phyloP scores from a whole-genome alignment of 2,113 vertebrate species.

The Heterochromis multidens region DNA sequence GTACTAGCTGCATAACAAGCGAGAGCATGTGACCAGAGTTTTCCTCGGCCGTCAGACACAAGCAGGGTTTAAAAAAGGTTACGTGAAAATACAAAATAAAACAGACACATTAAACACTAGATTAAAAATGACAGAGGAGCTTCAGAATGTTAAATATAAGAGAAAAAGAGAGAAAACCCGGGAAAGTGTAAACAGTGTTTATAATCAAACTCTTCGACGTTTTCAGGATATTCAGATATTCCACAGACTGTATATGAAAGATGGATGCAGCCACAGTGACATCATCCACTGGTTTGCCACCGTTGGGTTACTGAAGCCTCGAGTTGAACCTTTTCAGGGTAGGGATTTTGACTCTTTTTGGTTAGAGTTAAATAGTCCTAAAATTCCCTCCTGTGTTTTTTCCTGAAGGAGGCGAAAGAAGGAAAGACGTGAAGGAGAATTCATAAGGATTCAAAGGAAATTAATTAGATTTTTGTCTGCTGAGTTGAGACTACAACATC shows the following conservation, averaged over 20 bases:
- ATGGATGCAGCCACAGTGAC: neutral
- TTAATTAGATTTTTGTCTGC: neutral
- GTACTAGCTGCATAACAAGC: neutral
- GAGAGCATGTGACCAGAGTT: neutral
- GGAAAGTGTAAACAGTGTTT: neutral
- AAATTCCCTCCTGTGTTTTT: neutral
- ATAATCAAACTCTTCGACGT: neutral
- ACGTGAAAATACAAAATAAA: rapidly evolving
- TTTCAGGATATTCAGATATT: neutral
- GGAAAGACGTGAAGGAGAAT: neutral
- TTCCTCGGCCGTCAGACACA: neutral
- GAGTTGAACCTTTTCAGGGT: neutral
- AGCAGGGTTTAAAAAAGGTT: neutral
- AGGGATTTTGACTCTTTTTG: neutral
- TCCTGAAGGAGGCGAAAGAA: neutral
- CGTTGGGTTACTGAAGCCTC: neutral
- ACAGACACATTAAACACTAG: neutral
- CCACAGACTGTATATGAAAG: neutral
- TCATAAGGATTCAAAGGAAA: neutral
- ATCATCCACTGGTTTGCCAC: rapidly evolving
- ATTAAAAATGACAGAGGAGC: neutral
- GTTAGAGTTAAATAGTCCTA: neutral
- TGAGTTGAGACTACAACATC: neutral
- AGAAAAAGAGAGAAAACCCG: rapidly evolving
- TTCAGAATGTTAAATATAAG: neutral